phyloP scores from a whole-genome alignment of 1,140 invertebrate species.

The Oncopodura yosiiana region DNA sequence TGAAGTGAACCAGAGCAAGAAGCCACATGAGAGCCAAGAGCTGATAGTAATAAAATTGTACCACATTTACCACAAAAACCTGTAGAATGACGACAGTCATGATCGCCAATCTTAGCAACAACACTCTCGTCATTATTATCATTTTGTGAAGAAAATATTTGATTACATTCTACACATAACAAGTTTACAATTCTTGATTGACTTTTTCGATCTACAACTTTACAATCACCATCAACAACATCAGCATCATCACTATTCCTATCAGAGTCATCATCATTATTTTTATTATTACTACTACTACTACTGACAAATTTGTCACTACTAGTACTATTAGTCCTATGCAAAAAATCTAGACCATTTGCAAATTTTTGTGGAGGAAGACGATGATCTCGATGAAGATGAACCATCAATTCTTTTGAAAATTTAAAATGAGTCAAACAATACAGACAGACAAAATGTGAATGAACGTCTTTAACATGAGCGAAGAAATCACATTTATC shows the following conservation, averaged over 20 bases:
- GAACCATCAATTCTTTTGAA: slow-evolving; percentile 29
- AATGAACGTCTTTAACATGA: slow-evolving; percentile 20
- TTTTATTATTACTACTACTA: slow-evolving; percentile 11
- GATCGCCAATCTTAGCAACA: slow-evolving; percentile 3
- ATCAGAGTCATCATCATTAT: too few relatives aligned
- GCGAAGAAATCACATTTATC: slow-evolving; percentile 8
- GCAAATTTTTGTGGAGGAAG: slow-evolving; percentile 17
- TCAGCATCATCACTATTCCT: too few relatives aligned
- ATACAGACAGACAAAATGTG: slow-evolving; percentile 21
- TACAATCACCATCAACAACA: too few relatives aligned
- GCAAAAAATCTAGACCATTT: neutral
- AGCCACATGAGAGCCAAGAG: slow-evolving; percentile 11
- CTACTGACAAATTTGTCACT: slow-evolving; percentile 10
- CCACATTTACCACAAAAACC: slow-evolving; percentile 24
- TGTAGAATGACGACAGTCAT: slow-evolving; percentile 19
- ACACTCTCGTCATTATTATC: too few relatives aligned
- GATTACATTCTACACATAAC: slow-evolving; percentile 26
- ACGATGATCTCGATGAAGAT: slow-evolving; percentile 24
- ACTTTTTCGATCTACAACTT: too few relatives aligned
- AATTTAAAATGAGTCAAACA: slow-evolving; percentile 20
- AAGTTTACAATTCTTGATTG: too few relatives aligned
- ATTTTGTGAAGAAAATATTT: too few relatives aligned
- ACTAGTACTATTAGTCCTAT: too few relatives aligned
- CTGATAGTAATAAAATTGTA: neutral
- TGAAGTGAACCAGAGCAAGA: slow-evolving; percentile 4